Evolutionary conservation across 2,113 vertebrate species (phyloP), one percentile per base, ranked within the genome.

Genomic region (Muntiacus reevesi): DNA sequence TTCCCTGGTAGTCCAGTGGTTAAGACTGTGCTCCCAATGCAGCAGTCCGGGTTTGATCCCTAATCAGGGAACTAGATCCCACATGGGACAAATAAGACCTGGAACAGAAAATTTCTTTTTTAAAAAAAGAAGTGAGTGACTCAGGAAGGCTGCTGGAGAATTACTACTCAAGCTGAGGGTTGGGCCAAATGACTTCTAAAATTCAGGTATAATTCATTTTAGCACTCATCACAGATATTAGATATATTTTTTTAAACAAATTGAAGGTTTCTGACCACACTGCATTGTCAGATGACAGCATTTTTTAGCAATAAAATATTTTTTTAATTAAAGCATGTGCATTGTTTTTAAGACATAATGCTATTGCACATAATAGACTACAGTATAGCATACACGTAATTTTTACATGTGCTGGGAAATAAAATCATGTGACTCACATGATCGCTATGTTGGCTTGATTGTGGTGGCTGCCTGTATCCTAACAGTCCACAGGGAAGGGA

Each of bases 21-120:
- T 76, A 43, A 40, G 23, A 76, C 1, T 40, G 3, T 43, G 23
- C 21, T 43, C 36, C 36, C 36, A 74, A 43, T 27, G 6, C 71
- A 74, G 36, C 5, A 1, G 71, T 36, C 71, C 1, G 0, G 21
- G 36, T 74, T 74, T 74, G 36, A 74, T 7, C 36, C 71, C 71
- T 43, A 12, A 43, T 43, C 36, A 74, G 71, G 6, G 71, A 27
- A 74, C 71, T 74, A 74, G 71, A 74, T 7, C 36, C 19, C 13
- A 25, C 71, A 43, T 74, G 36, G 21, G 10, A 3, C 17, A 43
- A 23, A 40, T 43, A 14, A 43, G 71, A 74, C 23, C 11, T 27
- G 36, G 71, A 23, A 43, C 19, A 7, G 25, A 25, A 21, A 2
- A 4, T 36, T 36, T 33, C 36, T 25, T 67, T 67, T 64, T n/a